These are phyloP conservation scores for Cynopterus sphinx DNA, from an alignment of 2,797 vertebrate genomes.

Conservation along the genomic window DNA sequence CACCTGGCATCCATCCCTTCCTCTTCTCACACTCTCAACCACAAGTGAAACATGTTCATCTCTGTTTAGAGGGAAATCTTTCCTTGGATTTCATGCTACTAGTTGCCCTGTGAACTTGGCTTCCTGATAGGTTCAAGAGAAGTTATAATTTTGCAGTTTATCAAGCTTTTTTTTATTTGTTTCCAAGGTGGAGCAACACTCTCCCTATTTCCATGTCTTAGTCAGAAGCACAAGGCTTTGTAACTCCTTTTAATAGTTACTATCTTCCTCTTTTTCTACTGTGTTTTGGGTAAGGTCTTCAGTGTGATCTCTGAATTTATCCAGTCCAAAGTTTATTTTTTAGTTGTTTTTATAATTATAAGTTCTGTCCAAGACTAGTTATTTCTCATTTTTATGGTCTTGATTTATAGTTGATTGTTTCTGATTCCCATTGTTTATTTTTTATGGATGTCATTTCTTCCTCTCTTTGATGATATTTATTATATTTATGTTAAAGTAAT, in stretches of 20 bases:
- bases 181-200: not conserved
- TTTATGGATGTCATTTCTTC: not conserved
- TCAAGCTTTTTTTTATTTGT: not conserved
- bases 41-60: not conserved
- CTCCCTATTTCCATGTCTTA: not conserved
- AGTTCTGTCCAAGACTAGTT: not conserved
- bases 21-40: not conserved
- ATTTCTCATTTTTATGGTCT: constrained; percentile 1
- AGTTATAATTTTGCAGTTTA: not conserved
- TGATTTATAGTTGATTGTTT: constrained; percentile 8
- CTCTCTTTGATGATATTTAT: constrained; percentile 4
- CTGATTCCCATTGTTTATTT: not conserved
- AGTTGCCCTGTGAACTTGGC: not conserved
- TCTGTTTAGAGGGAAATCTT: not conserved
- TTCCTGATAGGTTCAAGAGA: not conserved
- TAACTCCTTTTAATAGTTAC: not conserved
- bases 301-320: not conserved
- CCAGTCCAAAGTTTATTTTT: not conserved
- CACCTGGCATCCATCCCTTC: not conserved
- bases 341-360: constrained; percentile 5
- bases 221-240: not conserved
- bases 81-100: not conserved
- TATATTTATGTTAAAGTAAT: not conserved
- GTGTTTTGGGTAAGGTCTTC: not conserved
- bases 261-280: not conserved